A percentile compares a stretch with the other conserved stretches of the same genome.
Evolutionary conservation across 1,140 invertebrate species (phyloP).

Genomic region (Sarcophaga peregrina): DNA sequence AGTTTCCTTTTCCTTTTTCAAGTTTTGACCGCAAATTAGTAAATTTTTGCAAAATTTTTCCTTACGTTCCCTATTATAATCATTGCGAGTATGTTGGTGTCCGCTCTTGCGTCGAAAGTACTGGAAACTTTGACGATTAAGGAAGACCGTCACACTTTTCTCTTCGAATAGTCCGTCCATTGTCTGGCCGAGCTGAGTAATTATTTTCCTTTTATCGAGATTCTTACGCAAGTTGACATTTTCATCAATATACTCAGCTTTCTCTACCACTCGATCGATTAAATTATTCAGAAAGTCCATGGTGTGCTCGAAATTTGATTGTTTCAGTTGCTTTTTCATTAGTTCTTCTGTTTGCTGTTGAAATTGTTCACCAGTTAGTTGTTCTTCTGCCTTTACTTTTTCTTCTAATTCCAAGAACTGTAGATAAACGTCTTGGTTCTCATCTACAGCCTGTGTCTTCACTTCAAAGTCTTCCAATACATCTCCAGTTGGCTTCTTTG

Average conservation of each 20-base stretch:
- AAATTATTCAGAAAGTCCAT: constrained; percentile 41
- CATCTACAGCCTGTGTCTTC: neutral
- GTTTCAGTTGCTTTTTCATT: neutral
- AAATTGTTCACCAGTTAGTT: neutral
- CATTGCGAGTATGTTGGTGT: no score
- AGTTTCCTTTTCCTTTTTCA: no score
- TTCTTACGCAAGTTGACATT: constrained; percentile 32
- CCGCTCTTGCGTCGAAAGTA: constrained; percentile 42
- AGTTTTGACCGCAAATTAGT: no score
- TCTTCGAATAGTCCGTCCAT: neutral
- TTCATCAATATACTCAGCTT: constrained; percentile 43
- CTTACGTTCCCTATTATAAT: no score
- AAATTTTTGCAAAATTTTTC: no score
- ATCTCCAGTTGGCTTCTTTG: neutral
- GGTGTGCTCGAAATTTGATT: neutral
- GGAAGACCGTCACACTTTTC: constrained; percentile 17
- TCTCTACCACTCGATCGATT: constrained; percentile 28
- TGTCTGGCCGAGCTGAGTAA: constrained; percentile 32
- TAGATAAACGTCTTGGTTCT: neutral
- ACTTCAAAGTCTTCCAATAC: neutral
- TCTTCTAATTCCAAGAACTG: neutral
- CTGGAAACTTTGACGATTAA: constrained; percentile 43
- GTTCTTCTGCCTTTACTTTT: neutral
- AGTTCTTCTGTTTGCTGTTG: neutral
- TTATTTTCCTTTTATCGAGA: constrained; percentile 39